Conservation (phyloP, 2,888 invertebrate species). For the Julus scanicus region DNA sequence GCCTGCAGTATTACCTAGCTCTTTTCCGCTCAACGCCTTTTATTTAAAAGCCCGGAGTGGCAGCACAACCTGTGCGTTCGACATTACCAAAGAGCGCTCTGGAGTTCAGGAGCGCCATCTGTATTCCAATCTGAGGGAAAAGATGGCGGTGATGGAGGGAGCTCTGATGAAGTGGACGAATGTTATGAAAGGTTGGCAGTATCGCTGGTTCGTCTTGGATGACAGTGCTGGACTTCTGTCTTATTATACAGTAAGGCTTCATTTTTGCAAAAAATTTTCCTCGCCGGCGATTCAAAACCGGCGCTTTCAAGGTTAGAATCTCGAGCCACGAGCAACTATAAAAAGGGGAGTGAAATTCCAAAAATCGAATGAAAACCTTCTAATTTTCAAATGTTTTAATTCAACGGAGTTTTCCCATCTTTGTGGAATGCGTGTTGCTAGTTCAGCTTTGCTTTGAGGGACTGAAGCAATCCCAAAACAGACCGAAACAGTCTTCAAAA, state of each 20-base stretch:
- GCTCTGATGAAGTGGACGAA: constrained; percentile 97
- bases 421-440: not conserved
- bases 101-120: not conserved
- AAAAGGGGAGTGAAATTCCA: constrained; percentile 19
- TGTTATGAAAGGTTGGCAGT: constrained; percentile 99
- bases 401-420: not conserved
- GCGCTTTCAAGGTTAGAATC: not conserved
- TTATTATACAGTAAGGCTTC: constrained; percentile 91
- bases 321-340: not conserved
- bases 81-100: not conserved
- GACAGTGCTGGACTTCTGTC: constrained; percentile 95
- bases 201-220: constrained; percentile 98
- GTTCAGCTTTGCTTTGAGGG: not conserved
- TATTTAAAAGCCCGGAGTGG: no score
- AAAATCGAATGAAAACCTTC: not conserved
- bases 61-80: no score
- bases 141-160: constrained; percentile 79
- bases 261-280: not conserved
- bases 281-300: not conserved
- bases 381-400: not conserved
- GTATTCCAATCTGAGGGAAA: not conserved
- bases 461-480: not conserved
- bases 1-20: not conserved
- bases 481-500: not conserved
- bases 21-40: no score